phyloP scores from a whole-genome alignment of 2,888 invertebrate genomes.

The Drosophila antonietae region DNA sequence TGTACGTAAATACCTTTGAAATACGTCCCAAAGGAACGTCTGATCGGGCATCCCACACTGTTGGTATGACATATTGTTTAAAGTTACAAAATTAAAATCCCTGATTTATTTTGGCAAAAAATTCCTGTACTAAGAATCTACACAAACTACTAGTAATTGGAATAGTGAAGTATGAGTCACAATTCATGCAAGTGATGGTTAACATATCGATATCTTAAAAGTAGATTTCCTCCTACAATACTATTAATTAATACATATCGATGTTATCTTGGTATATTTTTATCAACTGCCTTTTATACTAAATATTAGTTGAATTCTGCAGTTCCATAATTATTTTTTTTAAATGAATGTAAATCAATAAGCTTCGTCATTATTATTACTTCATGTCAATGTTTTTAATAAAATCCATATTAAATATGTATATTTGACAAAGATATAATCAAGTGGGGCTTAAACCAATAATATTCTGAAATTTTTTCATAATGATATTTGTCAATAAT shows the following conservation, averaged over 20 bases:
- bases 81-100: constrained; percentile 3
- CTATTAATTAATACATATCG: constrained; percentile 2
- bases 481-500: too few relatives aligned
- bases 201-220: constrained; percentile 1
- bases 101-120: constrained; percentile 8
- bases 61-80: constrained; percentile 85
- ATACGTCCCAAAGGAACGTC: constrained; percentile 92
- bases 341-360: neutral
- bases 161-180: constrained; percentile 11
- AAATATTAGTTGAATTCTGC: neutral
- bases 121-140: neutral
- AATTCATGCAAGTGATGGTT: constrained; percentile 5
- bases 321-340: neutral
- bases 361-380: neutral
- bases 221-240: neutral
- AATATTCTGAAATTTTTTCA: too few relatives aligned
- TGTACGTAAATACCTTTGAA: constrained; percentile 85
- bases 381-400: neutral
- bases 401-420: too few relatives aligned
- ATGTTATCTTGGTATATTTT: neutral
- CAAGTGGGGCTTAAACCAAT: too few relatives aligned
- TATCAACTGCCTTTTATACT: neutral
- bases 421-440: too few relatives aligned
- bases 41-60: constrained; percentile 90
- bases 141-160: neutral